Evolutionary conservation across 2,888 invertebrate species (phyloP).

Genomic region (Drosophila stalkeri): DNA sequence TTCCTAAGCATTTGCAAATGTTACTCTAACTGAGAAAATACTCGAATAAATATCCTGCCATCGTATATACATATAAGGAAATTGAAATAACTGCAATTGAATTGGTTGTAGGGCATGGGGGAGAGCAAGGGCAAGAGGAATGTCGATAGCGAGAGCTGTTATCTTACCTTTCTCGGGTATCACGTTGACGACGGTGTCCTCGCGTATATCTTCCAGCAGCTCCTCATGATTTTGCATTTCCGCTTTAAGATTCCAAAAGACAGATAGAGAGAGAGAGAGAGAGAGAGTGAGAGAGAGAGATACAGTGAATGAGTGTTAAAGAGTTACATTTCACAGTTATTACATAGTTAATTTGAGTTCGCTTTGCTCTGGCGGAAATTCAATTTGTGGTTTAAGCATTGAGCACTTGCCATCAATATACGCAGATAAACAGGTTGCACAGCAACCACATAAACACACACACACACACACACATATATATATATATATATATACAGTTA

Average conservation of each 20-base stretch:
- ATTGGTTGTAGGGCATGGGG: background rate
- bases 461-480: conserved; percentile 19
- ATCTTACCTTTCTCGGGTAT: conserved; percentile 85
- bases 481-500: conserved; percentile 21
- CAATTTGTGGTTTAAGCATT: conserved; percentile 62
- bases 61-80: conserved; percentile 1
- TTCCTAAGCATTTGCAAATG: background rate
- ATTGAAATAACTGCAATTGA: conserved; percentile 4
- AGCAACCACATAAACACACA: conserved; percentile 28
- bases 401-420: conserved; percentile 33
- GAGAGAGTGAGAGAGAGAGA: background rate
- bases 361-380: conserved; percentile 60
- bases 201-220: conserved; percentile 85
- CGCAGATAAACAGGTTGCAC: conserved; percentile 44
- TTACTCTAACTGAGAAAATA: background rate
- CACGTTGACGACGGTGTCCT: conserved; percentile 83
- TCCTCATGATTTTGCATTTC: conserved; percentile 85
- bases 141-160: background rate
- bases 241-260: conserved; percentile 31
- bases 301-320: conserved; percentile 25
- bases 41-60: conserved; percentile 2
- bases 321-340: conserved; percentile 48
- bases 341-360: conserved; percentile 61
- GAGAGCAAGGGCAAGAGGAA: background rate
- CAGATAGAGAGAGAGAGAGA: background rate